Evolutionary conservation across 2,888 invertebrate genomes (phyloP).

Genomic region (Ophion ellenae): DNA sequence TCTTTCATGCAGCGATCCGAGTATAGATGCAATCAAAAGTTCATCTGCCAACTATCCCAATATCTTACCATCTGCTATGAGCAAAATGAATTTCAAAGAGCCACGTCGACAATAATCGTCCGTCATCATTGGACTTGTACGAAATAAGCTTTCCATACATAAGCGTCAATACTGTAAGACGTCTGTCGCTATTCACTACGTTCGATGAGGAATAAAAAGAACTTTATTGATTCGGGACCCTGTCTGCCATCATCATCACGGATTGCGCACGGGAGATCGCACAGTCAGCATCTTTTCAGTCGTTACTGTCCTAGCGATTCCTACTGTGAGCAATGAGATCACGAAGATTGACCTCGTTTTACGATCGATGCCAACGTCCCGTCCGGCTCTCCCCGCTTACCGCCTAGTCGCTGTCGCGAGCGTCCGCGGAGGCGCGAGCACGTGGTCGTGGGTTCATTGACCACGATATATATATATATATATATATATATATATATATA

Average conservation of each 20-base stretch:
- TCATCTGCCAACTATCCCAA: neutral
- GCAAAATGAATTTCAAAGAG: neutral
- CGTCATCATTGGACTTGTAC: neutral
- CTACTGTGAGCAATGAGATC: constrained; percentile 56
- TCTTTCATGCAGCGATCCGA: neutral
- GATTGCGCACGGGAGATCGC: constrained; percentile 14
- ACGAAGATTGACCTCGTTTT: constrained; percentile 66
- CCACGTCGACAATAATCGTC: neutral
- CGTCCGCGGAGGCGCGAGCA: constrained; percentile 47
- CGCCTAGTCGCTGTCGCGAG: constrained; percentile 12
- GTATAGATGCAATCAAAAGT: neutral
- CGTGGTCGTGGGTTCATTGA: constrained; percentile 61
- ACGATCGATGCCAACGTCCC: constrained; percentile 58
- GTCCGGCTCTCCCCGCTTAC: neutral
- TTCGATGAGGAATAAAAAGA: constrained; percentile 40
- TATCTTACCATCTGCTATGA: neutral
- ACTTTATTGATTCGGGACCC: constrained; percentile 40
- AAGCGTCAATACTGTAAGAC: neutral
- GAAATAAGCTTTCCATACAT: constrained; percentile 3
- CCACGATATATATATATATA: neutral
- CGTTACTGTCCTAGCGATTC: constrained; percentile 19
- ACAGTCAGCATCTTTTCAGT: constrained; percentile 44
- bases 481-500: no score
- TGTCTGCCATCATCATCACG: constrained; percentile 29
- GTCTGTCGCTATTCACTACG: constrained; percentile 8